Evolutionary conservation across 2,113 vertebrate genomes (phyloP), one percentile per base, ranked within the genome.

Genomic region (Spea multiplicata): DNA sequence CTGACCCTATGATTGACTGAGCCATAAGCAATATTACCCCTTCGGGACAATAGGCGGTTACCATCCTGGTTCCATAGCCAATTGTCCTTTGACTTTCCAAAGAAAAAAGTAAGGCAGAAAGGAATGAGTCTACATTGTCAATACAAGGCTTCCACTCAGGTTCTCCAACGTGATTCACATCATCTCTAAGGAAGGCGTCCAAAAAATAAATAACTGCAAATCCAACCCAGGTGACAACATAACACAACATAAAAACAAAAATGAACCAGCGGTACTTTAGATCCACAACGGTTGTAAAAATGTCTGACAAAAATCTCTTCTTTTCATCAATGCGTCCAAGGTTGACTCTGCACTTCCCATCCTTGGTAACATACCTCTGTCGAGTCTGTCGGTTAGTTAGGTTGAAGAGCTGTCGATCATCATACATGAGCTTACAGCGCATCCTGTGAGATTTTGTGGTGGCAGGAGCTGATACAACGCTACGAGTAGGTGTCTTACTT

Each of bases 241-340:
- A 95, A 84, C 93, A 93, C 89, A 91, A 89, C 82, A 89, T 92
- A 87, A 95, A 95, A 69, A 94, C 84, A 0, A 94, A 91, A 75
- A 95, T 93, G 85, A 95, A 94, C 94, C 93, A 94, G 79, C 92
- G 89, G 74, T 90, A 95, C 83, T 93, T 93, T 81, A 95, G 91
- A 83, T 95, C 94, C 68, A 95, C 92, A 0, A 95, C 79, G 14
- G 93, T 94, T 82, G 94, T 95, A 85, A 95, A 95, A 76, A 94
- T 93, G 72, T 95, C 94, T 0, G 91, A 94, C 68, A 95, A 82
- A 64, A 94, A 94, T 67, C 91, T 86, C 72, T 89, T 91, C 83
- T 94, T 94, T 75, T 95, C 92, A 53, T 83, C 83, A 48, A 95
- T 94, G 62, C 87, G 90, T 52, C 93, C 93, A 76, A 94, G 87